Conservation (phyloP, 2,797 vertebrate genomes). For the Lutjanus argentimaculatus region DNA sequence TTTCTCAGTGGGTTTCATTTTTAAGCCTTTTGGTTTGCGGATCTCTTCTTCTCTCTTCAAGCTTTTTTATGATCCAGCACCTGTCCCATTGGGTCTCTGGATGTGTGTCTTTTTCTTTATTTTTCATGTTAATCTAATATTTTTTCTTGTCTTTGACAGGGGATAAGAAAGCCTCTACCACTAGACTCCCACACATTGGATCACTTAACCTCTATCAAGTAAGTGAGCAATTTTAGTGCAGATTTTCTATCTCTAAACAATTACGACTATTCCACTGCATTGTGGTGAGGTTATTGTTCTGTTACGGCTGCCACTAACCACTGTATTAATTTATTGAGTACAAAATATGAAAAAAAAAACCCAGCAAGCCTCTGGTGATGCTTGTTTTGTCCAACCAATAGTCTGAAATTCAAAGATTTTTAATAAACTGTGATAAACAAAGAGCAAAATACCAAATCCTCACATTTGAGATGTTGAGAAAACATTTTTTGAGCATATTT, state of each 20-base stretch:
- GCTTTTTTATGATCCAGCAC: too few relatives aligned
- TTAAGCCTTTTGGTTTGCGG: too few relatives aligned
- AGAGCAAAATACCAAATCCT: background rate
- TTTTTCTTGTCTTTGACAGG: conserved; percentile 61
- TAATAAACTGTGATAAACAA: background rate
- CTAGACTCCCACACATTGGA: conserved; percentile 89
- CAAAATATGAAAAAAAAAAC: background rate
- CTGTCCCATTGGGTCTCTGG: too few relatives aligned
- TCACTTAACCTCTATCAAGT: conserved; percentile 91
- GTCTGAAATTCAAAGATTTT: background rate
- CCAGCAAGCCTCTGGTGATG: too few relatives aligned
- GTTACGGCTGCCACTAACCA: background rate
- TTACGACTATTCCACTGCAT: background rate
- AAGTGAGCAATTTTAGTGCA: conserved; percentile 55
- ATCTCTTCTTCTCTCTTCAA: too few relatives aligned
- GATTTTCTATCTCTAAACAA: background rate
- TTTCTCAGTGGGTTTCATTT: too few relatives aligned
- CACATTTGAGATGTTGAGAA: background rate
- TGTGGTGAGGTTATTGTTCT: background rate
- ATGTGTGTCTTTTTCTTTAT: too few relatives aligned
- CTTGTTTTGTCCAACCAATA: too few relatives aligned
- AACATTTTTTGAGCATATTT: background rate
- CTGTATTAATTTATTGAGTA: background rate
- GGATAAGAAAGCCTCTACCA: conserved; percentile 84
- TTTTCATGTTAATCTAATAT: background rate